Evolutionary conservation across 2,113 vertebrate species (phyloP).

Genomic region (Cathartes aura): DNA sequence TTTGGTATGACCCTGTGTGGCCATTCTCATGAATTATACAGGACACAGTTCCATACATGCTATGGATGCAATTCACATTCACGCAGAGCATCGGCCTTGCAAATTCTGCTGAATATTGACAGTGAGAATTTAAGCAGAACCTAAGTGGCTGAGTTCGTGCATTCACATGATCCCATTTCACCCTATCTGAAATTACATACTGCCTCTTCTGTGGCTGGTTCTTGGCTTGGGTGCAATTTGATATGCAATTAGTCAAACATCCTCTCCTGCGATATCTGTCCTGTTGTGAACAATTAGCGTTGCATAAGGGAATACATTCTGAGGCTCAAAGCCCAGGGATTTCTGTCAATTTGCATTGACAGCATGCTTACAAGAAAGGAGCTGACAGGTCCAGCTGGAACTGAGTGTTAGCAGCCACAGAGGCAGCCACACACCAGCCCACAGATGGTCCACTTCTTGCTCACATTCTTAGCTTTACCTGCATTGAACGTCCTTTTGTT

Average conservation of each 20-base stretch:
- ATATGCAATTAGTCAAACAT: constrained; percentile 49
- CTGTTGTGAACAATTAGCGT: constrained; percentile 7
- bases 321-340: neutral
- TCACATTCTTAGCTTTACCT: neutral
- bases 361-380: neutral
- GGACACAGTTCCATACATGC: neutral
- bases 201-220: neutral
- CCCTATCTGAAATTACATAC: neutral
- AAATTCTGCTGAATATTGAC: neutral
- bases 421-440: neutral
- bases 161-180: neutral
- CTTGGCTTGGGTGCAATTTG: constrained; percentile 11
- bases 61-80: constrained; percentile 2
- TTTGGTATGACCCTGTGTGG: constrained; percentile 2
- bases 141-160: neutral
- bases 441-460: neutral
- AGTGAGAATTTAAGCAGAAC: neutral
- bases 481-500: neutral
- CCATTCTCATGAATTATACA: constrained; percentile 54
- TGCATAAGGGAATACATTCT: neutral
- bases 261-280: neutral
- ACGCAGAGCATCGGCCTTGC: neutral
- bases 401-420: neutral
- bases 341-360: constrained; percentile 30
- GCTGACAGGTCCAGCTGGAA: neutral